Base-by-base conservation (phyloP, 2,797 vertebrate genomes). In the Meda fulgida region DNA sequence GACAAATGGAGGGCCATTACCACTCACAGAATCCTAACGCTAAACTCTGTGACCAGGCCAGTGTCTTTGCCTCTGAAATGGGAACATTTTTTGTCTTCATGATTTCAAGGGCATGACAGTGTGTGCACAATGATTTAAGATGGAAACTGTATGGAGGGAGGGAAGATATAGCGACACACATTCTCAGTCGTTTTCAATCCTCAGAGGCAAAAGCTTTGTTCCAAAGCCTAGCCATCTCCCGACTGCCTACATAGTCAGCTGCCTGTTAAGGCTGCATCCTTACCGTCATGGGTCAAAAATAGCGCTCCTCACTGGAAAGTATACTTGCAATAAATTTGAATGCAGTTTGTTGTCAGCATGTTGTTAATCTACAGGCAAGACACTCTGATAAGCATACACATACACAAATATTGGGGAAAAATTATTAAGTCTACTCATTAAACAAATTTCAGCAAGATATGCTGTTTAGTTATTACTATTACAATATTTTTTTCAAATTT, bases 1-100 rank as follows among this genome's bases (percentile, higher is more conserved):
- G 88, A 78, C 92, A 93, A 94, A 95, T 94, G 90, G 91, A 85
- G 90, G 84, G 84, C 91, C 91, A 93, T 94, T 94, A 93, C 90
- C 29, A 31, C 84, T 67, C 75, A 8, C 81, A 29, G 91, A 93
- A 94, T 94, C 91, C 91, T 86, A 92, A 94, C 94, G 91, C 90
- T 86, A 93, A 93, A 92, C 89, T 91, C 84, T 85, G 84, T 89
- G 90, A 76, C 69, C 88, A 14, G 51, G 92, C 91, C 90, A 92
- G 81, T 88, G 87, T 89, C 87, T 90, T 87, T 34, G 81, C 43
- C 71, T 75, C 80, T 48, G 21, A 63, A 82, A 73, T 73, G 40
- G 38, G 70, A 72, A 31, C 36, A 43, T 38, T 77, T 66, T 31
- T 34, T 36, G 6, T 46, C 2, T 69, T 77, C 10, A 34, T 13